phyloP scores from a whole-genome alignment of 1,140 invertebrate genomes.

The Choristoneura fumiferana region DNA sequence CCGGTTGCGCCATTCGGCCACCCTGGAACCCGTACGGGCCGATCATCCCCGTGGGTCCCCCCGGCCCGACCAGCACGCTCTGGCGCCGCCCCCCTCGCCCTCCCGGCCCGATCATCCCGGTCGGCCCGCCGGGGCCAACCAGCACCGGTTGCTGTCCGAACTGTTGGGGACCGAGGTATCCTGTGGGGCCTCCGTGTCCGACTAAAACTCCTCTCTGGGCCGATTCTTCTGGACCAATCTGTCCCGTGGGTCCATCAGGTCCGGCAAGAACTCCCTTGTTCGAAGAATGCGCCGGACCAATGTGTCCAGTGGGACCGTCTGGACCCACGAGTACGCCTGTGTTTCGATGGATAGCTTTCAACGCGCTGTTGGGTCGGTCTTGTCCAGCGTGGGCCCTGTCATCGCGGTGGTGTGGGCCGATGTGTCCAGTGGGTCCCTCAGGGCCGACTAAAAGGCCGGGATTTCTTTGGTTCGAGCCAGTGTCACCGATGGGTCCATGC shows the following conservation, averaged over 20 bases:
- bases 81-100: constrained; percentile 28
- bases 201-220: constrained; percentile 27
- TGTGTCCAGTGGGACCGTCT: constrained; percentile 32
- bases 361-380: constrained; percentile 75
- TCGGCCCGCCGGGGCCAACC: constrained; percentile 44
- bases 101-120: constrained; percentile 50
- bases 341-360: constrained; percentile 46
- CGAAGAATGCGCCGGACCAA: constrained; percentile 17
- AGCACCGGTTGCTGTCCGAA: constrained; percentile 35
- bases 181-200: constrained; percentile 32
- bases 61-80: constrained; percentile 75
- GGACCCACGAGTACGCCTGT: constrained; percentile 72
- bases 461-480: constrained; percentile 29
- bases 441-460: constrained; percentile 78
- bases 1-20: background rate
- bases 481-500: constrained; percentile 25
- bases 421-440: constrained; percentile 74
- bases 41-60: constrained; percentile 68
- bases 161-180: background rate
- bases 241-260: constrained; percentile 20
- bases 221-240: constrained; percentile 9
- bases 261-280: constrained; percentile 27
- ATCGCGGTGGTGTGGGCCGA: constrained; percentile 34
- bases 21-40: constrained; percentile 29
- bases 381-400: constrained; percentile 67